Evolutionary conservation across 2,113 vertebrate species (phyloP).

Genomic region (Myocastor coypus): DNA sequence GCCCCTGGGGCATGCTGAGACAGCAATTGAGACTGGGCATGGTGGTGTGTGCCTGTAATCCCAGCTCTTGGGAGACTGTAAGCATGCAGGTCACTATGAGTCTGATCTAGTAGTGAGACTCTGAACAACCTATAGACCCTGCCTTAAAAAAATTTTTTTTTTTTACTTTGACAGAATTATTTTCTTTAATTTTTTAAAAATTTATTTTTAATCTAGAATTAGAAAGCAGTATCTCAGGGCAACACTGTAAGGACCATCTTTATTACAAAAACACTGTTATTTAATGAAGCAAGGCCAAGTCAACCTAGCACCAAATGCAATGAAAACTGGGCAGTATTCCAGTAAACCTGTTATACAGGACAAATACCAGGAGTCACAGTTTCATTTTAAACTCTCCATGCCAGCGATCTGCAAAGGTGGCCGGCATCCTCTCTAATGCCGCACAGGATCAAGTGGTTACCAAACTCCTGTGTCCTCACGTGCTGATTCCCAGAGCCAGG

Average conservation of each 20-base stretch:
- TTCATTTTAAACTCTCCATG: conserved; percentile 23
- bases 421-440: not conserved
- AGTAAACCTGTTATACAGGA: not conserved
- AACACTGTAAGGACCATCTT: conserved; percentile 36
- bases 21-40: no score
- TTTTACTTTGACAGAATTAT: not conserved
- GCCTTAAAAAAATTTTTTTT: not conserved
- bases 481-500: not conserved
- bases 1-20: no score
- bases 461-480: not conserved
- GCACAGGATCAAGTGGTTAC: not conserved
- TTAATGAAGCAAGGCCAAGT: conserved; percentile 50
- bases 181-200: conserved; percentile 5
- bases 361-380: not conserved
- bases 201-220: conserved; percentile 28
- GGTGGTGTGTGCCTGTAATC: no score
- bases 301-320: conserved; percentile 22
- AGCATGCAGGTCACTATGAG: no score
- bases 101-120: no score
- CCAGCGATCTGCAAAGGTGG: conserved; percentile 36
- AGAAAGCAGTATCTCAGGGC: not conserved
- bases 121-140: no score
- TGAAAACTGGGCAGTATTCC: conserved; percentile 13
- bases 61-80: no score
- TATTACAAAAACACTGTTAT: conserved; percentile 19